Evolutionary conservation across 2,797 vertebrate species (phyloP).

Genomic region (Cirrhinus mrigala): DNA sequence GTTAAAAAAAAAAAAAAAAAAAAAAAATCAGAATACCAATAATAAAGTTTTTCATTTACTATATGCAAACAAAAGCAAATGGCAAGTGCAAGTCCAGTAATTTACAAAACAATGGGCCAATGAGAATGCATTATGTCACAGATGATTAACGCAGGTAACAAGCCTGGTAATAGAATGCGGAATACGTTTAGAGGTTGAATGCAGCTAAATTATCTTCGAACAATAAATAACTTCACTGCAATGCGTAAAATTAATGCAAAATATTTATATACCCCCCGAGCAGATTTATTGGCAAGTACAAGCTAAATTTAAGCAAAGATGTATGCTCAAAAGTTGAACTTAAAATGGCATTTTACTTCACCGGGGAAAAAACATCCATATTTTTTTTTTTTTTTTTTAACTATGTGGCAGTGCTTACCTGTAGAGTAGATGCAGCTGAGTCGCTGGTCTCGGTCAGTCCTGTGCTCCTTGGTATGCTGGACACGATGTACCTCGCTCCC

Average conservation of each 20-base stretch:
- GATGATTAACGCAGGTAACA: constrained; percentile 35
- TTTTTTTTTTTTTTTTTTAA: background rate
- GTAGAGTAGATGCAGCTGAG: too few relatives aligned
- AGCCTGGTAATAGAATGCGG: constrained; percentile 1
- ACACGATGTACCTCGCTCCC: too few relatives aligned
- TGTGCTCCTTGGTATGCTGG: too few relatives aligned
- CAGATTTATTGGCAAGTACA: background rate
- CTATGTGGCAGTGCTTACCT: background rate
- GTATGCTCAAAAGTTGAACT: background rate
- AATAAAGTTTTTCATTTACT: background rate
- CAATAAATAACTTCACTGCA: background rate
- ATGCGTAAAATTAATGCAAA: background rate
- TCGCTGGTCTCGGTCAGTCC: too few relatives aligned
- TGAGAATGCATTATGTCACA: constrained; percentile 47
- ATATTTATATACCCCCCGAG: background rate
- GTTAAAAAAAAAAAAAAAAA: too few relatives aligned
- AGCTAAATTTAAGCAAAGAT: background rate
- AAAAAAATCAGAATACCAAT: constrained; percentile 32
- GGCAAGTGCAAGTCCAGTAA: background rate
- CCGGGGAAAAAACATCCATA: background rate
- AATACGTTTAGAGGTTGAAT: constrained; percentile 42
- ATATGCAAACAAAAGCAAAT: background rate
- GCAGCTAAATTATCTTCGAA: constrained; percentile 39
- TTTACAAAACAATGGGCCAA: background rate
- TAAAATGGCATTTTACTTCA: background rate